Evolutionary conservation across 2,113 vertebrate genomes (phyloP).

Genomic region (Dipodomys spectabilis): DNA sequence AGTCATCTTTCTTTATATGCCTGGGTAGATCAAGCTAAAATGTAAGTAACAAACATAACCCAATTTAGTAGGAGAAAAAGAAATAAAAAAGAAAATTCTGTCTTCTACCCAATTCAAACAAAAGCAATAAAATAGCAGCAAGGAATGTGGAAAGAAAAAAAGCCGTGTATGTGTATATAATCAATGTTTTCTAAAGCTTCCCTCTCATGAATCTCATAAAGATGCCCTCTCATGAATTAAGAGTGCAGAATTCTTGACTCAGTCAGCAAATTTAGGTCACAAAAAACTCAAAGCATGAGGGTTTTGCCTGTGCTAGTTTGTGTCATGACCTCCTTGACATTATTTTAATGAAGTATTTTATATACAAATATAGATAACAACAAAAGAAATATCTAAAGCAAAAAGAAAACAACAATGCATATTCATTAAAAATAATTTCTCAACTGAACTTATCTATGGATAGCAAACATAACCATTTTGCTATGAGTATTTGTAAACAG

Average conservation of each 20-base stretch:
- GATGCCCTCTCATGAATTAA: background rate
- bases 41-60: background rate
- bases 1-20: background rate
- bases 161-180: too few species aligned
- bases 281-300: background rate
- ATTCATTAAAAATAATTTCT: constrained; percentile 13
- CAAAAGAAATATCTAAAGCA: constrained; percentile 12
- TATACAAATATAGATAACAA: constrained; percentile 41
- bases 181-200: background rate
- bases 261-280: background rate
- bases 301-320: background rate
- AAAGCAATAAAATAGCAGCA: background rate
- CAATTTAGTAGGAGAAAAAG: background rate
- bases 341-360: constrained; percentile 31
- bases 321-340: background rate
- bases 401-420: constrained; percentile 15
- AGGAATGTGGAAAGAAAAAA: background rate
- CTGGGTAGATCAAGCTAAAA: background rate
- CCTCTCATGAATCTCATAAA: background rate
- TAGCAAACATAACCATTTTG: background rate
- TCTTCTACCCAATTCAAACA: constrained; percentile 8
- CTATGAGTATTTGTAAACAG: background rate
- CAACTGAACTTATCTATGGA: background rate
- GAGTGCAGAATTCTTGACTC: background rate
- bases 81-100: background rate